Evolutionary conservation across 2,888 invertebrate species (phyloP), one percentile per base, ranked within the genome.

Genomic region (Pterostichus madidus): DNA sequence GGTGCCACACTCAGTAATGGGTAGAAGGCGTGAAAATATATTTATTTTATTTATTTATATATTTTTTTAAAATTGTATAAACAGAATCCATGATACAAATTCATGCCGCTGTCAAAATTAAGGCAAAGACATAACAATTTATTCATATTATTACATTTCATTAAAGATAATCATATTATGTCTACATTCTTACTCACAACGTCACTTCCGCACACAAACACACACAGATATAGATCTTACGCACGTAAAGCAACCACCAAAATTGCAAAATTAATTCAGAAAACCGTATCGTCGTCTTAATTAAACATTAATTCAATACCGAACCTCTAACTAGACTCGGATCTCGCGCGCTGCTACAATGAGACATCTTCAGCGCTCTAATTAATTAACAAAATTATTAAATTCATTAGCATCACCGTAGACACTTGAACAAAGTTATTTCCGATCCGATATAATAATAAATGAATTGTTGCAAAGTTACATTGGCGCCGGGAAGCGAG

Each of bases 321-420:
- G 64, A 46, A 17, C 46, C 31, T 17, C 53, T 15, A 17, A 53
- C 53, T 53, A 13, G 15, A 7, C 24, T 13, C 53, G 39, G 39
- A 15, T 39, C 15, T n/a, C 35, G 15, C 35, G 13, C 53, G 53
- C 24, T 24, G 24, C 24, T 53, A 53, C 53, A 53, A 53, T 68
- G 44, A 68, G 44, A 31, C 44, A 39, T 46, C 73, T 46, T 24
- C 35, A 13, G 46, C 17, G 49, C 6, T 31, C 15, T 35, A 76
- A 79, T 61, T 79, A 39, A 79, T 79, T 79, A 61, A 61, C 39
- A 44, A 73, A 46, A 61, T 79, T 56, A 79, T 64, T 79, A 64
- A 61, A 61, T 79, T 79, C 17, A 79, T 79, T 79, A 64, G 17
- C 64, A 44, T 79, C 79, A 64, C 79, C 44, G 56, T 13, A 79